phyloP scores from a whole-genome alignment of 2,888 invertebrate genomes.

The Nephrotoma appendiculata region DNA sequence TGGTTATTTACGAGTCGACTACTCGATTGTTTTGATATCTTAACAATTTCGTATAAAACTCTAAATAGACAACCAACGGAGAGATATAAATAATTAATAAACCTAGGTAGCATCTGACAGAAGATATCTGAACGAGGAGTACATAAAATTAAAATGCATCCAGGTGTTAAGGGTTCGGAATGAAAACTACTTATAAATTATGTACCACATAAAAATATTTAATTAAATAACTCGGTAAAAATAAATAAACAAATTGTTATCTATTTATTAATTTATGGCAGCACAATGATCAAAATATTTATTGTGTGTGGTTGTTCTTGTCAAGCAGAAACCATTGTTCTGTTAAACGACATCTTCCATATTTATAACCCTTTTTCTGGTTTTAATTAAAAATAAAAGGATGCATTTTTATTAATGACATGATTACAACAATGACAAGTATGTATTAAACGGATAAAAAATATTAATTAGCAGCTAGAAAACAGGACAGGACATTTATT shows the following conservation, averaged over 20 bases:
- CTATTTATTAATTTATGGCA: background rate
- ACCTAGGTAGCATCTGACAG: background rate
- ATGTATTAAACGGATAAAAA: background rate
- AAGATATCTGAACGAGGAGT: background rate
- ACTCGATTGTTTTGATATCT: background rate
- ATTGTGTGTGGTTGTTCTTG: background rate
- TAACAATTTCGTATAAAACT: background rate
- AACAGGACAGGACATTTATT: background rate
- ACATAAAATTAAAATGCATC: background rate
- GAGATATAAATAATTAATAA: background rate
- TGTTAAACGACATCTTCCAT: background rate
- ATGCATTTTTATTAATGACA: background rate
- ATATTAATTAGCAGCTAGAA: background rate
- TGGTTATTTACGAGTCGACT: background rate
- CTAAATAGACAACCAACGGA: background rate
- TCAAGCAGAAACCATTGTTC: background rate
- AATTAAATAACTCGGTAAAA: background rate
- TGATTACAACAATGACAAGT: background rate
- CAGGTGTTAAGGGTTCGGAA: background rate
- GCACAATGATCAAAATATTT: background rate
- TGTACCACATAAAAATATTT: background rate
- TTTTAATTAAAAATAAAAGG: background rate
- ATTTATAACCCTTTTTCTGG: background rate
- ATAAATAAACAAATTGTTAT: background rate
- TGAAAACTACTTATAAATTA: background rate